Conservation (phyloP, 2,113 vertebrate genomes). For the Melanocharis versteri region DNA sequence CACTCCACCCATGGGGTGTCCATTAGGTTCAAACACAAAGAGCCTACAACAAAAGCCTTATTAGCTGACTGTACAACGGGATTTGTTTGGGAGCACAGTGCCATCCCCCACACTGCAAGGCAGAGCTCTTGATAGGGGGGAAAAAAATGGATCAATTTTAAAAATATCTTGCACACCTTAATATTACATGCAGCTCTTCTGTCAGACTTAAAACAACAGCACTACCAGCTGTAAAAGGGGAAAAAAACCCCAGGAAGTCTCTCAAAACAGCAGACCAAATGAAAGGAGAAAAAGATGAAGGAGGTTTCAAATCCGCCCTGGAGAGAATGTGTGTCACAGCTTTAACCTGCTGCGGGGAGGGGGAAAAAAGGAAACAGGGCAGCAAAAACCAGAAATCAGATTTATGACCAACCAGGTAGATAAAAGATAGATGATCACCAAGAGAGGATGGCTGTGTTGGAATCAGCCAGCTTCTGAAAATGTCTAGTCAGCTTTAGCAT, state of each 20-base stretch:
- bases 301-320: not conserved
- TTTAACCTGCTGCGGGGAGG: not conserved
- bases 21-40: conserved; percentile 7
- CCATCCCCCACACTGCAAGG: not conserved
- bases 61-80: not conserved
- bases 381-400: not conserved
- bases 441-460: not conserved
- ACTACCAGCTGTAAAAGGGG: not conserved
- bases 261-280: not conserved
- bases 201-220: not conserved
- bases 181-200: not conserved
- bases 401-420: not conserved
- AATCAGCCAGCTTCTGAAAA: conserved; percentile 13
- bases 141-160: not conserved
- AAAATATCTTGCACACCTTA: not conserved
- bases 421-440: not conserved
- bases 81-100: not conserved
- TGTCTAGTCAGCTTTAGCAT: conserved; percentile 3
- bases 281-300: conserved; percentile 6
- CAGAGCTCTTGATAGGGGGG: not conserved
- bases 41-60: conserved; percentile 9
- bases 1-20: not conserved
- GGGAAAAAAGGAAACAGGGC: not conserved
- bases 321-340: not conserved
- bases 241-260: not conserved